These are phyloP conservation scores for Simalia tracyae DNA, from an alignment of 2,797 vertebrate species.

Conservation along the genomic window DNA sequence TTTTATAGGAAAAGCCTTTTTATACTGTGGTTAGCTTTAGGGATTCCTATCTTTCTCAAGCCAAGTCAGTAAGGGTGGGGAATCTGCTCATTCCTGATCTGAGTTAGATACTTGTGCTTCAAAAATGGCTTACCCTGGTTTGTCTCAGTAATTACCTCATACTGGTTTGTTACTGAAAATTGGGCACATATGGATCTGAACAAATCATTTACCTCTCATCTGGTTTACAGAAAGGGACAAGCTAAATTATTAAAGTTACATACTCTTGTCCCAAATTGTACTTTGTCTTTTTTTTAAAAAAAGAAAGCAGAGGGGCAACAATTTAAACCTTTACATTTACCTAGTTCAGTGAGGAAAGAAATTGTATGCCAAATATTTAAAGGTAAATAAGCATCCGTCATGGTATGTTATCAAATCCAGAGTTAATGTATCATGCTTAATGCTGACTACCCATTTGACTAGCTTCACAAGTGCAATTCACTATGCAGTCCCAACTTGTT, in stretches of 20 bases:
- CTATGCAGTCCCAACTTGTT: background rate
- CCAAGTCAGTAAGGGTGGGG: background rate
- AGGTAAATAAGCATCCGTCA: background rate
- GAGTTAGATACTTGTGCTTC: background rate
- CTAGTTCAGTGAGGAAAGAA: background rate
- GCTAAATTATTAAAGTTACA: background rate
- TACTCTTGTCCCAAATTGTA: background rate
- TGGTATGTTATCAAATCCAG: background rate
- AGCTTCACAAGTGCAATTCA: rapidly evolving
- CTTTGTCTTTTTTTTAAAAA: background rate
- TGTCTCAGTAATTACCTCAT: background rate
- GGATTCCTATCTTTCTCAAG: background rate
- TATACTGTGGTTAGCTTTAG: background rate
- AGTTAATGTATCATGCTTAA: background rate
- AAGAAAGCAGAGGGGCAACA: background rate
- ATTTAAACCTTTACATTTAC: background rate
- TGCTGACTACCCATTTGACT: background rate
- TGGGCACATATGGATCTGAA: background rate
- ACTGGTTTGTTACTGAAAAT: background rate
- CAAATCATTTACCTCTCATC: rapidly evolving
- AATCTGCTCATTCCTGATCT: background rate
- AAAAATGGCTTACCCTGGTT: background rate
- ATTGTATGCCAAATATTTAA: background rate
- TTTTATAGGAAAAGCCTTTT: background rate
- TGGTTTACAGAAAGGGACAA: background rate